phyloP scores from a whole-genome alignment of 2,888 invertebrate species.

The Euzophera pinguis region DNA sequence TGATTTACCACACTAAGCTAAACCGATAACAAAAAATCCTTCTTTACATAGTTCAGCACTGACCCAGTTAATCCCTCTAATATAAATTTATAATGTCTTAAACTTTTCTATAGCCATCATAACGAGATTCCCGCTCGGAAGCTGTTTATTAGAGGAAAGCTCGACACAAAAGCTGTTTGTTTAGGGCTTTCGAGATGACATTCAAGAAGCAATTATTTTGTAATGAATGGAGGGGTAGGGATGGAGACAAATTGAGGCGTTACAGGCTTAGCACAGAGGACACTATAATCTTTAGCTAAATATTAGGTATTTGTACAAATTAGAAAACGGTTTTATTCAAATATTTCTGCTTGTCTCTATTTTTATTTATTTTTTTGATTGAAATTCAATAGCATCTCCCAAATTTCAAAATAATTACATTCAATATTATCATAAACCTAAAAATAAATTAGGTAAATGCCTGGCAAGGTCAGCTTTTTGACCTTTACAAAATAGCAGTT shows the following conservation, averaged over 20 bases:
- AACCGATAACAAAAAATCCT: no score
- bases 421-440: no score
- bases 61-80: not conserved
- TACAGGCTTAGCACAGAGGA: not conserved
- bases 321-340: not conserved
- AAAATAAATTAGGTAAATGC: no score
- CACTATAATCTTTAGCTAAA: not conserved
- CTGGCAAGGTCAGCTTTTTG: no score
- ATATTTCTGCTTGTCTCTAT: no score
- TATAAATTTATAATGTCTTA: not conserved
- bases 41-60: not conserved
- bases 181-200: conserved; percentile 1
- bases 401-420: no score
- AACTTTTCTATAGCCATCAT: not conserved
- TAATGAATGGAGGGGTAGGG: conserved; percentile 11
- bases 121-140: not conserved
- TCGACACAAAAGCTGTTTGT: conserved; percentile 11
- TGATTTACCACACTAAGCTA: no score
- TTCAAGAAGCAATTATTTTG: conserved; percentile 11
- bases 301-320: not conserved
- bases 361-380: no score
- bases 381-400: no score
- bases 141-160: conserved; percentile 6
- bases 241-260: conserved; percentile 6
- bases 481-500: no score